Percentiles rank a stretch among this genome's conserved stretches.
Evolutionary conservation across 2,113 vertebrate species (phyloP).

Genomic region (Neopipo cinnamomea): DNA sequence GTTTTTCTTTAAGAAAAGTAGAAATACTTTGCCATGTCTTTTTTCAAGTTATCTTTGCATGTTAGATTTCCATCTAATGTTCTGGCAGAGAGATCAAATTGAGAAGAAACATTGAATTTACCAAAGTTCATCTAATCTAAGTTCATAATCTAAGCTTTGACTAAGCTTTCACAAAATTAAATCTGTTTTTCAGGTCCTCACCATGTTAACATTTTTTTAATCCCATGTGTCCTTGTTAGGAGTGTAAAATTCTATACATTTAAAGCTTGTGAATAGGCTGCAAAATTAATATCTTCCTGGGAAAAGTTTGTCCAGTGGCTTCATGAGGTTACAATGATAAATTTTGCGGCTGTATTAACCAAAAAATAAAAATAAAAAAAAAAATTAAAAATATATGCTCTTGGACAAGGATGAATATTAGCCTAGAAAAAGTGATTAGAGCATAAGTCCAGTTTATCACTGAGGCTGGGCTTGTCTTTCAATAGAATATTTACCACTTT

Average conservation of each 20-base stretch:
- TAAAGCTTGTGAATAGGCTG: background rate
- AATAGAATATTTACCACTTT: background rate
- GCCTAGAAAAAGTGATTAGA: background rate
- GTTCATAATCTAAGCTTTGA: background rate
- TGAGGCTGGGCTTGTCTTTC: background rate
- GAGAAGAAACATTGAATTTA: background rate
- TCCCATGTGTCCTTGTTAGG: background rate
- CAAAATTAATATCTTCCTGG: background rate
- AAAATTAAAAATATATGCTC: background rate
- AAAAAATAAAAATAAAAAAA: no score
- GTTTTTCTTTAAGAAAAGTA: background rate
- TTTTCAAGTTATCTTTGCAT: background rate
- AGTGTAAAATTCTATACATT: background rate
- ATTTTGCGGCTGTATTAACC: background rate
- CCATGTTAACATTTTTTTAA: background rate
- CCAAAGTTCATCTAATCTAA: background rate
- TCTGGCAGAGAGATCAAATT: background rate
- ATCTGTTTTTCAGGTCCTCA: background rate
- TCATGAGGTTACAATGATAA: background rate
- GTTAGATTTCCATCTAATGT: background rate
- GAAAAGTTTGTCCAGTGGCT: background rate
- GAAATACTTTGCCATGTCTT: background rate
- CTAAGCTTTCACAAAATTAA: background rate
- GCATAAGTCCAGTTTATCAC: background rate
- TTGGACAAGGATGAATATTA: background rate